phyloP scores from a whole-genome alignment of 2,888 invertebrate genomes.

The Ochropleura plecta region DNA sequence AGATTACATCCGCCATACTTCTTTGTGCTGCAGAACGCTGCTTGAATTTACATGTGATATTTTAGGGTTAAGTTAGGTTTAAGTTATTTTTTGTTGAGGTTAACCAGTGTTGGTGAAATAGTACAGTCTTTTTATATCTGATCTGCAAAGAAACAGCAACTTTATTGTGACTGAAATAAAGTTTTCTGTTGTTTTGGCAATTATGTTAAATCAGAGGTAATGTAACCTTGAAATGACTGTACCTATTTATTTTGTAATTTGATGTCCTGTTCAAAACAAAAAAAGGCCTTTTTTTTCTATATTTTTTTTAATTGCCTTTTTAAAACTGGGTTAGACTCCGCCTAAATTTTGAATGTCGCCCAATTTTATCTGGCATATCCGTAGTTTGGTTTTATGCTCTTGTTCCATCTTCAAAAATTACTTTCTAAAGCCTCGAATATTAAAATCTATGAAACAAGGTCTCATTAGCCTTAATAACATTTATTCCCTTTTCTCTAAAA shows the following conservation, averaged over 20 bases:
- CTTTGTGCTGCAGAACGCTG: conserved; percentile 85
- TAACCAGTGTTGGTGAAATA: background rate
- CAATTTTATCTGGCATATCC: background rate
- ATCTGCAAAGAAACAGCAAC: background rate
- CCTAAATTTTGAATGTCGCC: conserved; percentile 8
- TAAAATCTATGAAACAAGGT: conserved; percentile 13
- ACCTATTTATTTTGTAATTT: background rate
- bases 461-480: conserved; percentile 29
- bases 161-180: background rate
- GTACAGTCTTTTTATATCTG: background rate
- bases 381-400: too few relatives aligned
- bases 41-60: conserved; percentile 68
- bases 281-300: too few relatives aligned
- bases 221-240: background rate
- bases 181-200: background rate
- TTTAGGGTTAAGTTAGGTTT: conserved; percentile 26
- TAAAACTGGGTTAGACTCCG: conserved; percentile 11
- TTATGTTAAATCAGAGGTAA: background rate
- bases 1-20: conserved; percentile 84
- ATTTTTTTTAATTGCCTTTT: background rate
- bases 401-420: background rate
- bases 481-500: conserved; percentile 24
- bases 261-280: background rate
- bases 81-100: background rate
- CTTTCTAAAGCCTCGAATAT: conserved; percentile 21